Evolutionary conservation across 2,113 vertebrate species (phyloP).

Genomic region (Gambusia affinis): DNA sequence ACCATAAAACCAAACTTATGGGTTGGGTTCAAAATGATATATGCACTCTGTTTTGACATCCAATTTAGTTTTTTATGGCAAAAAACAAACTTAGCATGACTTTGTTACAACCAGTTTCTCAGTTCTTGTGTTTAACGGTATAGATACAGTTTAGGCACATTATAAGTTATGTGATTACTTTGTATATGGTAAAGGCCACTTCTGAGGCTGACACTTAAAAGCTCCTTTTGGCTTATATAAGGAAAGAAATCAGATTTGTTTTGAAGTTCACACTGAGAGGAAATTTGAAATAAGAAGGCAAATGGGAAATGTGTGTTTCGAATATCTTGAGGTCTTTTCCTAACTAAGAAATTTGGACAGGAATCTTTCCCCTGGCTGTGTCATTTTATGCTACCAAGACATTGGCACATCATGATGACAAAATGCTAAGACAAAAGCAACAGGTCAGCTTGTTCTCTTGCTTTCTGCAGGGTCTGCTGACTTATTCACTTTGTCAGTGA

Average conservation of each 20-base stretch:
- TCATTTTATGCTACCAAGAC: slow-evolving; percentile 34
- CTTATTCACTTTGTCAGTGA: slow-evolving; percentile 69
- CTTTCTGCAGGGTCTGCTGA: slow-evolving; percentile 56
- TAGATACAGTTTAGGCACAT: slow-evolving; percentile 3
- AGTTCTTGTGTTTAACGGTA: neutral
- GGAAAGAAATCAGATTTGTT: slow-evolving; percentile 6
- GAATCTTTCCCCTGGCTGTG: neutral
- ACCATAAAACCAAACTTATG: neutral
- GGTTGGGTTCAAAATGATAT: neutral
- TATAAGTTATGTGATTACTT: slow-evolving; percentile 9
- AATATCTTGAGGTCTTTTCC: slow-evolving; percentile 17
- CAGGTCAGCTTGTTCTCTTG: slow-evolving; percentile 54
- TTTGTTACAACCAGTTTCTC: neutral
- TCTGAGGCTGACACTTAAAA: slow-evolving; percentile 1
- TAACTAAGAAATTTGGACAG: neutral
- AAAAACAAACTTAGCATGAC: neutral
- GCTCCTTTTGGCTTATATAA: slow-evolving; percentile 10
- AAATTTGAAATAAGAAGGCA: neutral
- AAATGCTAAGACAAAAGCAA: slow-evolving; percentile 48
- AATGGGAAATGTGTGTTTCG: neutral
- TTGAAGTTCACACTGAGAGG: neutral
- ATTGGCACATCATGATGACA: slow-evolving; percentile 54
- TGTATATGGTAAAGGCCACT: neutral
- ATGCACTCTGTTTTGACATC: too few relatives aligned
- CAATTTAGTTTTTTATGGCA: neutral